Conservation (phyloP, 2,888 invertebrate species). For the Chirona hameri region DNA sequence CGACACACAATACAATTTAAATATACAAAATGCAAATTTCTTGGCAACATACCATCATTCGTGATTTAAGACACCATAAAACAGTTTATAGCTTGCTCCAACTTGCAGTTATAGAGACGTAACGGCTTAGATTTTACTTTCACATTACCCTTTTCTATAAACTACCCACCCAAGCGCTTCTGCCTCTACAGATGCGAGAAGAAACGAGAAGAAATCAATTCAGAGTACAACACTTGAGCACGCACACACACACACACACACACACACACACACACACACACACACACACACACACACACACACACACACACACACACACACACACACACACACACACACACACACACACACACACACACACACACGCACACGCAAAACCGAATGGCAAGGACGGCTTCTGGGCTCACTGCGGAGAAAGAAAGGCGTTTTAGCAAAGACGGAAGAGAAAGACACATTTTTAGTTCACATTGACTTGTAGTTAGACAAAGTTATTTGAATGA, state of each 20-base stretch:
- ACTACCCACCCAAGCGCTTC: neutral
- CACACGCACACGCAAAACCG: neutral
- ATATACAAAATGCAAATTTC: too few species aligned
- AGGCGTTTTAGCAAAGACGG: neutral
- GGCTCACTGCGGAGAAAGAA: neutral
- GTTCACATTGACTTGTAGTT: too few species aligned
- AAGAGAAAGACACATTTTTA: neutral
- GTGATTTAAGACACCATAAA: too few species aligned
- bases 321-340: neutral
- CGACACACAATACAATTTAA: too few species aligned
- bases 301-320: neutral
- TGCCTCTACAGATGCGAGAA: neutral
- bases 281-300: neutral
- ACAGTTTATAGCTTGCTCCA: too few species aligned
- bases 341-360: slow-evolving; percentile 7
- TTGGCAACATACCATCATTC: too few species aligned
- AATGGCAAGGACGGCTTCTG: neutral
- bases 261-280: neutral
- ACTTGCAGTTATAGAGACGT: too few species aligned
- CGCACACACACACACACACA: neutral
- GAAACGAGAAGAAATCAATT: neutral
- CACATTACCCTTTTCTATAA: too few species aligned
- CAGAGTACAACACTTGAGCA: neutral
- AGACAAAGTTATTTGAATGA: too few species aligned
- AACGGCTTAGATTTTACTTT: too few species aligned